Base-by-base conservation (phyloP, 1,140 invertebrate species). In the Drosophila bocqueti region DNA sequence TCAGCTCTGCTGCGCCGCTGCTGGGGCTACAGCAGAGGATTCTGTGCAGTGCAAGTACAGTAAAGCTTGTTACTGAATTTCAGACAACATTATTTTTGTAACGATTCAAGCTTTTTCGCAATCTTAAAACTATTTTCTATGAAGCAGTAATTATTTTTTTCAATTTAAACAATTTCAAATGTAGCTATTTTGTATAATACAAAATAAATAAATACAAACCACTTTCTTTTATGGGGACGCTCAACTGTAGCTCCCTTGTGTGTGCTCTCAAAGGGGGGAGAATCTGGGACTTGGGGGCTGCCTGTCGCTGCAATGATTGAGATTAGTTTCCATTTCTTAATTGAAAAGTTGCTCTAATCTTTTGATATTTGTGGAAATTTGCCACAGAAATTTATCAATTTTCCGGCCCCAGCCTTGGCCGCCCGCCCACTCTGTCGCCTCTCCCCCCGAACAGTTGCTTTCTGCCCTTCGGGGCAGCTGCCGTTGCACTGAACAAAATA, bases 391-490 rank as follows among this genome's bases (percentile, higher is more conserved):
- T 71, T 71, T 69, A 69, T 71, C 64, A 71, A 69, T 69, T 68
- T 64, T 69, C 31, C 40, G 64, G 38, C 13, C 5, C 24, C 64
- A 68, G 66, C 45, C 64, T 68, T 69, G 66, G 38, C 64, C 47
- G 16, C 26, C 58, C 62, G 40, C 13, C 58, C 43, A n/a, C n/a
- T n/a, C n/a, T n/a, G n/a, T n/a, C n/a, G n/a, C n/a, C n/a, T n/a
- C n/a, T n/a, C n/a, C n/a, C n/a, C n/a, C n/a, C 34, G n/a, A 40
- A 36, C 21, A 47, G 34, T 61, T 63, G 50, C 46, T 60, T 38
- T 31, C 50, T 69, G 83, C 66, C 79, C 63, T 82, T 81, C 64
- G 74, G 73, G 81, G 69, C 65, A 46, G 65, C 62, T 75, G 83
- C 58, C 46, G 21, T 38, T 38, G 64, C 38, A 67, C 65, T 67